Conservation (phyloP, 2,113 vertebrate species). For the Halcyon senegalensis region DNA sequence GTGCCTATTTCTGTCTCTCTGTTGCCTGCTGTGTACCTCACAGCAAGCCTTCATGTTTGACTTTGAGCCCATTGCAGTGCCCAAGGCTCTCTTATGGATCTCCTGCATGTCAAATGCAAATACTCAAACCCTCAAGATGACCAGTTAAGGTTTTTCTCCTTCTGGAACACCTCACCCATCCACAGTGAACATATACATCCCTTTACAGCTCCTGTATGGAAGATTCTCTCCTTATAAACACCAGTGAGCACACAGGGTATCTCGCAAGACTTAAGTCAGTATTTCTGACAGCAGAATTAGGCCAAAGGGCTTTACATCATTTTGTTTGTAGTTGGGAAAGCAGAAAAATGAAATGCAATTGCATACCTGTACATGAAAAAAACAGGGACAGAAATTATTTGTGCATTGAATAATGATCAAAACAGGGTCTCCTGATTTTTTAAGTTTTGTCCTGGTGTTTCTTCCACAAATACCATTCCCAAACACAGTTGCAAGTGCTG, state of each 20-base stretch:
- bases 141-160: background rate
- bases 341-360: background rate
- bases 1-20: background rate
- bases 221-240: background rate
- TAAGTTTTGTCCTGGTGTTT: background rate
- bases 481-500: background rate
- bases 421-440: background rate
- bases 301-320: background rate
- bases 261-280: accelerated
- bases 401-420: background rate
- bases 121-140: background rate
- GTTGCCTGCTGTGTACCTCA: background rate
- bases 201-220: background rate
- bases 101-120: background rate
- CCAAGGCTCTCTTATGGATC: background rate
- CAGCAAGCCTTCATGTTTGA: background rate
- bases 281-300: background rate
- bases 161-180: background rate
- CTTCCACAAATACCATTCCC: background rate
- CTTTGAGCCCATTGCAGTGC: background rate
- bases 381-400: background rate
- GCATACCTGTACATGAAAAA: background rate
- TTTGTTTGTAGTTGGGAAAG: background rate
- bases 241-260: background rate
- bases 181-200: accelerated